A percentile compares a stretch with the other conserved stretches of the same genome.
Evolutionary conservation across 2,888 invertebrate species (phyloP).

Genomic region (Osmoderma eremita): DNA sequence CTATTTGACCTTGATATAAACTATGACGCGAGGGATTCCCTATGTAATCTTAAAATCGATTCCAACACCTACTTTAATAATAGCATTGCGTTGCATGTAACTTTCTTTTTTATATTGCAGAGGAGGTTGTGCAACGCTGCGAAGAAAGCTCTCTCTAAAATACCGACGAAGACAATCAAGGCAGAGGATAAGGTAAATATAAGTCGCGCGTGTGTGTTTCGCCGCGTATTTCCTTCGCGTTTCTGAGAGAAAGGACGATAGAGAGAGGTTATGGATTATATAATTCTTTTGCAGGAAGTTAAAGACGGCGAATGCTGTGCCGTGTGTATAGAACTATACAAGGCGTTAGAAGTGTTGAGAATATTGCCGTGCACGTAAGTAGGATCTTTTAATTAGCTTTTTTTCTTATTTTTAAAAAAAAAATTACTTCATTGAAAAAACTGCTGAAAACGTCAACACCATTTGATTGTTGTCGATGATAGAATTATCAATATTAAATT

Average conservation of each 20-base stretch:
- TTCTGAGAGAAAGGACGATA: no score
- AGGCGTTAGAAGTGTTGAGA: constrained; percentile 85
- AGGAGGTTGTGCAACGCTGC: constrained; percentile 91
- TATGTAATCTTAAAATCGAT: no score
- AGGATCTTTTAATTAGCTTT: constrained; percentile 30
- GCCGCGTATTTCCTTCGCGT: not conserved
- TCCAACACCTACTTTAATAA: constrained; percentile 37
- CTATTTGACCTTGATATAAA: no score
- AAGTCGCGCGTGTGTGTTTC: no score
- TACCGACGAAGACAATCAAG: constrained; percentile 89
- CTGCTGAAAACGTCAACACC: no score
- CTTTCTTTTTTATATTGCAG: constrained; percentile 68
- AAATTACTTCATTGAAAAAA: no score
- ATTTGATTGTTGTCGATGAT: no score
- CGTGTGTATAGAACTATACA: constrained; percentile 94
- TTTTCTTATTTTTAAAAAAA: not conserved
- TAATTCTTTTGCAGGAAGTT: constrained; percentile 70
- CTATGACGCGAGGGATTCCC: no score
- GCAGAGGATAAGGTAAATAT: constrained; percentile 82
- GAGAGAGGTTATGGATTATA: not conserved
- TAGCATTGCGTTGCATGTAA: no score
- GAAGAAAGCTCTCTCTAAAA: constrained; percentile 92
- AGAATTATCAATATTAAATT: no score
- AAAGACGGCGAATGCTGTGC: constrained; percentile 93
- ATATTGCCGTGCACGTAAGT: constrained; percentile 92